Evolutionary conservation across 2,113 vertebrate species (phyloP), one percentile per base, ranked within the genome.

Genomic region (Corythoichthys intestinalis): DNA sequence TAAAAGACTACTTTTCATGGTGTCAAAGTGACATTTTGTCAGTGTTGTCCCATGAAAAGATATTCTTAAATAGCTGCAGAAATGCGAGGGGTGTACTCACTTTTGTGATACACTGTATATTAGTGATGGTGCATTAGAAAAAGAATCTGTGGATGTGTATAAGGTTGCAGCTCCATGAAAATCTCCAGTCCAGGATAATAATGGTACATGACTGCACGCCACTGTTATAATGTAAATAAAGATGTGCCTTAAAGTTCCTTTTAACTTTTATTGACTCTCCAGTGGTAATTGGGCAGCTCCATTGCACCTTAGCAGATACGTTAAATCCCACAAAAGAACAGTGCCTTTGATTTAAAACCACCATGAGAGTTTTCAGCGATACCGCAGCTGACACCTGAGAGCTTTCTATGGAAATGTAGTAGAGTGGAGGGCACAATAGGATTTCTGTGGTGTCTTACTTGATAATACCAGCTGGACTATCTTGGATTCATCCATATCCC

Each of bases 301-400:
- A 74, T 71, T 83, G 80, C 83, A 90, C 90, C 87, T 82, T 84
- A 71, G 34, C 65, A 49, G 81, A 88, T 81, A 80, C 83, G 75
- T 73, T 73, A 20, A 66, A 71, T 83, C 72, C 81, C 80, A 85
- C 80, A 84, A 61, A 68, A 41, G 76, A 66, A 75, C 84, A 66
- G 72, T 28, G 77, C 67, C 86, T 91, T 91, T 93, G 83, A 90
- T 90, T 88, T 80, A 88, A 92, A 91, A 91, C 91, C 87, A 83
- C 78, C 81, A 70, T 81, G 66, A 89, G 81, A 86, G 77, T 77
- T 80, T 69, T 73, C 80, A 85, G 66, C 67, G 68, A 69, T 84
- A 63, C 79, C 68, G 60, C 15, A 52, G 48, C 82, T 74, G 80
- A 87, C 85, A 86, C 71, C 41, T 37, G 70, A 81, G 81, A 80